Evolutionary conservation across 2,888 invertebrate species (phyloP).

Genomic region (Mesorhabditis spiculigera): DNA sequence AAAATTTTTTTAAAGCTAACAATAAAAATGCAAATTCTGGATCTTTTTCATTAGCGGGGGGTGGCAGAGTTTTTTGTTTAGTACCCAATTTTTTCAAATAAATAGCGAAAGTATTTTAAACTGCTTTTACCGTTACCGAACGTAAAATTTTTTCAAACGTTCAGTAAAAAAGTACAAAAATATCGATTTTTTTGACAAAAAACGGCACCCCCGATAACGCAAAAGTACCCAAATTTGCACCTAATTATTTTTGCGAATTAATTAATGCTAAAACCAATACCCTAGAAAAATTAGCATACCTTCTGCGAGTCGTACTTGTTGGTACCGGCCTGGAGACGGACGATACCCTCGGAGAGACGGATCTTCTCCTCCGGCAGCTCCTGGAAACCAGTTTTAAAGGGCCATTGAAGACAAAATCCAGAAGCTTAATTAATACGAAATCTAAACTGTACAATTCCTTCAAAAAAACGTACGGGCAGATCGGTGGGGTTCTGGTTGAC

Average conservation of each 20-base stretch:
- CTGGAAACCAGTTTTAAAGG: constrained; percentile 27
- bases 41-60: too few species aligned
- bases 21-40: too few species aligned
- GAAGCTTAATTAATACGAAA: neutral
- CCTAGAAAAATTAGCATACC: constrained; percentile 15
- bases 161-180: too few species aligned
- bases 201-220: too few species aligned
- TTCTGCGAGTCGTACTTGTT: constrained; percentile 59
- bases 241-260: too few species aligned
- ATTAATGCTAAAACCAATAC: constrained; percentile 5
- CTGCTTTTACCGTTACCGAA: too few species aligned
- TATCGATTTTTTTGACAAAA: too few species aligned
- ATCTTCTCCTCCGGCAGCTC: constrained; percentile 59
- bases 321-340: constrained; percentile 57
- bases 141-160: too few species aligned
- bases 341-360: constrained; percentile 57
- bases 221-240: neutral
- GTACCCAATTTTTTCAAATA: too few species aligned
- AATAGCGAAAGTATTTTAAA: too few species aligned
- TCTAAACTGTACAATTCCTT: neutral
- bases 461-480: constrained; percentile 41
- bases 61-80: too few species aligned
- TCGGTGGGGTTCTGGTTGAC: constrained; percentile 52
- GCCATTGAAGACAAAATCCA: neutral
- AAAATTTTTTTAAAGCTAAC: too few species aligned